A percentile compares a stretch with the other conserved stretches of the same genome.
phyloP scores from a whole-genome alignment of 2,113 vertebrate genomes.

The Scopus umbretta region DNA sequence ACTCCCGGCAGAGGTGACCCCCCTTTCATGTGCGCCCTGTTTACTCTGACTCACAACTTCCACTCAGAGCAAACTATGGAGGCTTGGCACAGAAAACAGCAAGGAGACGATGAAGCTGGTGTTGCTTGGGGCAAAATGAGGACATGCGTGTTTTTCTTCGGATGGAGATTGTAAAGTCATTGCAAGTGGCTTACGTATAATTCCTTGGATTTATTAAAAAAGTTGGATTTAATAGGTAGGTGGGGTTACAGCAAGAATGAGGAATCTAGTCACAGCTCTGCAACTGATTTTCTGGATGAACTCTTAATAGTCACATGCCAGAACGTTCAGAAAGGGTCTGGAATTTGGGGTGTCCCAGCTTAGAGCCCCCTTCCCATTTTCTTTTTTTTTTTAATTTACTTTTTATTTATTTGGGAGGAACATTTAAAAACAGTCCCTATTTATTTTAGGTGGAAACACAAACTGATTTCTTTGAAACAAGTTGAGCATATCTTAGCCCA shows the following conservation, averaged over 20 bases:
- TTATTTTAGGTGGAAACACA: not conserved
- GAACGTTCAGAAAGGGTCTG: not conserved
- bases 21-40: not conserved
- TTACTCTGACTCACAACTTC: not conserved
- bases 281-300: not conserved
- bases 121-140: not conserved
- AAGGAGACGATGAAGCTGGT: not conserved
- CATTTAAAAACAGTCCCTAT: not conserved
- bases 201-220: constrained; percentile 31
- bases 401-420: not conserved
- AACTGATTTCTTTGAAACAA: not conserved
- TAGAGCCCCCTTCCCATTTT: not conserved
- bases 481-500: not conserved
- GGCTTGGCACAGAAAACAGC: not conserved
- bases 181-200: not conserved
- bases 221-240: not conserved
- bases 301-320: not conserved
- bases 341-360: not conserved
- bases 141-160: not conserved
- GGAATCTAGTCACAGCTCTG: not conserved
- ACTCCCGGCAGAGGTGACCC: not conserved
- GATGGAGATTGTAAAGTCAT: not conserved
- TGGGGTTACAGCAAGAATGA: not conserved
- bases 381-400: not conserved
- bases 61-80: not conserved